phyloP scores from a whole-genome alignment of 2,113 vertebrate genomes.

The Clinocottus analis region DNA sequence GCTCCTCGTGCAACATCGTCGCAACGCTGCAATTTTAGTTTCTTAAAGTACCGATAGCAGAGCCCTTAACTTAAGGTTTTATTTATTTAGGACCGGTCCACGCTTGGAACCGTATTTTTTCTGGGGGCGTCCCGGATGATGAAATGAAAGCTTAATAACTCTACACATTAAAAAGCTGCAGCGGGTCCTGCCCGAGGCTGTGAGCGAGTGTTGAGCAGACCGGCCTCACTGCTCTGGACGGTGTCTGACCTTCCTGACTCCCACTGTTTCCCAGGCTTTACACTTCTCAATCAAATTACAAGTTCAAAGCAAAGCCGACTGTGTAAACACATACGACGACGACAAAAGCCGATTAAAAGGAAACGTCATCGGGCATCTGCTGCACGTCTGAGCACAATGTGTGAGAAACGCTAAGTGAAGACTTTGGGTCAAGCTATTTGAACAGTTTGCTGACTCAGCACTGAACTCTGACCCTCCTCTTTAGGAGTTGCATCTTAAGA shows the following conservation, averaged over 20 bases:
- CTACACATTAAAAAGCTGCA: background rate
- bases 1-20: too few species aligned
- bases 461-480: conserved; percentile 22
- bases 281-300: background rate
- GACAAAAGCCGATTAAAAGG: background rate
- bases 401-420: background rate
- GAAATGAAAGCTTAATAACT: too few species aligned
- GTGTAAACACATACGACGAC: background rate
- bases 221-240: background rate
- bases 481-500: background rate
- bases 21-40: too few species aligned
- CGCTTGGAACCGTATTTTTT: too few species aligned
- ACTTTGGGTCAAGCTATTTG: conserved; percentile 11
- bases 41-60: too few species aligned
- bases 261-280: background rate
- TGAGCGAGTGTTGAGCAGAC: background rate
- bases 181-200: background rate
- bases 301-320: background rate
- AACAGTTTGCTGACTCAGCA: conserved; percentile 1
- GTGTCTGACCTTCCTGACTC: background rate
- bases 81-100: too few species aligned
- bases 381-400: background rate
- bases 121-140: too few species aligned
- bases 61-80: too few species aligned
- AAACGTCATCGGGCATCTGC: conserved; percentile 30